Evolutionary conservation across 2,113 vertebrate genomes (phyloP), one percentile per base, ranked within the genome.

Genomic region (Grus americana): DNA sequence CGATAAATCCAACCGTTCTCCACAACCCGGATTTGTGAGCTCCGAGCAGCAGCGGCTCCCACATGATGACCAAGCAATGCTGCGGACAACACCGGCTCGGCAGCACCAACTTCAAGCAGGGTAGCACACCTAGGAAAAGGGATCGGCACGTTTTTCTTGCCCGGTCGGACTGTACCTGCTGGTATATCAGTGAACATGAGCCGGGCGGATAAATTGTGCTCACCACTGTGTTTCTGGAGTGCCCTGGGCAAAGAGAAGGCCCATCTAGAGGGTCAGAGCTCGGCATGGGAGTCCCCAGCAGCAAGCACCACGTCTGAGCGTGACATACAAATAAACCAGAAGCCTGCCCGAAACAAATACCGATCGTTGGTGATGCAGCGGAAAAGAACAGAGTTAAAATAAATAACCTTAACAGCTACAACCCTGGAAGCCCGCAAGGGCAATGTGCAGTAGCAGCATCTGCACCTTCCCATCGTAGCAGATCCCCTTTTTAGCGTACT

Each of bases 121-220:
- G 73, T 15, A 59, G 40, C 14, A 5, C 11, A 1, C 0, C 3
- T 2, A 17, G 54, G 54, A 15, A 36, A 38, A 30, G 49, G 73
- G 40, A 5, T 21, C 22, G 4, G 68, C 12, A 1, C 8, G 13
- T 34, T 18, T 26, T 70, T 23, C 50, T 24, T 49, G 24, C 63
- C 30, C 9, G 3, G 30, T 16, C 0, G 2, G 49, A 6, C 32
- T 2, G 0, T 9, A 42, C 36, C 57, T 32, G 57, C 9, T 7
- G 26, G 22, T 15, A 2, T 21, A 18, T 22, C 11, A 6, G 50
- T 17, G 50, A 24, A 26, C 1, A 5, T 2, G 66, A 34, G 32
- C n/a, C 1, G 2, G 65, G 19, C 0, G 12, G 59, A 15, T 67
- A 32, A 27, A 47, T 8, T 10, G 20, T 7, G n/a, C n/a, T 23